These are phyloP conservation scores for Sycophaga agraensis DNA, from an alignment of 1,140 invertebrate genomes.

Conservation along the genomic window DNA sequence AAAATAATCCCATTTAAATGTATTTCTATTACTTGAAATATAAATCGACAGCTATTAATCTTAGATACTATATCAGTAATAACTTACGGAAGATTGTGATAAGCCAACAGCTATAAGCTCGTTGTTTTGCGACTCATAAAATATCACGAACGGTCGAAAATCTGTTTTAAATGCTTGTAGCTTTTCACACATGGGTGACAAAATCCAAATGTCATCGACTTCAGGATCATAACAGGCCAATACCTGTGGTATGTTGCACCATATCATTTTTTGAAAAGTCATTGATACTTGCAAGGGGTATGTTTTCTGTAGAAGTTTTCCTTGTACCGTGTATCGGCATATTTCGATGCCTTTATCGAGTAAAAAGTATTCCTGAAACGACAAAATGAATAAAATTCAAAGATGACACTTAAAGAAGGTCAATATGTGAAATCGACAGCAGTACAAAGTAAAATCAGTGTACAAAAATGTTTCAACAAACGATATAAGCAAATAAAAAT, in stretches of 20 bases:
- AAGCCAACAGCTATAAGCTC: constrained; percentile 2
- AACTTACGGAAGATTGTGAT: neutral
- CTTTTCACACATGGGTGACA: neutral
- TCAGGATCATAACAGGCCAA: neutral
- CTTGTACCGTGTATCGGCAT: constrained; percentile 6
- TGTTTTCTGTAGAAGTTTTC: neutral
- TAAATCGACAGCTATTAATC: too few species aligned
- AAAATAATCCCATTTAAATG: too few species aligned
- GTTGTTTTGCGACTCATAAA: neutral
- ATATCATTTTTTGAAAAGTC: neutral
- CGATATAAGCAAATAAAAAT: too few species aligned
- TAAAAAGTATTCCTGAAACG: constrained; percentile 7
- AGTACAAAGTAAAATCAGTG: too few species aligned
- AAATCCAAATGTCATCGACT: neutral
- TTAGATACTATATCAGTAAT: too few species aligned
- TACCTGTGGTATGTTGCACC: neutral
- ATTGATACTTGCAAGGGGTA: neutral
- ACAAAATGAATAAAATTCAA: too few species aligned
- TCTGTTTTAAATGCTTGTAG: neutral
- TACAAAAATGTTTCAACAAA: too few species aligned
- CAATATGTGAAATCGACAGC: too few species aligned
- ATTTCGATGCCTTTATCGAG: neutral
- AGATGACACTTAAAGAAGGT: too few species aligned
- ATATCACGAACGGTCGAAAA: neutral
- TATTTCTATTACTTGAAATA: too few species aligned